Evolutionary conservation across 2,797 vertebrate species (phyloP).

Genomic region (Thaleichthys pacificus): DNA sequence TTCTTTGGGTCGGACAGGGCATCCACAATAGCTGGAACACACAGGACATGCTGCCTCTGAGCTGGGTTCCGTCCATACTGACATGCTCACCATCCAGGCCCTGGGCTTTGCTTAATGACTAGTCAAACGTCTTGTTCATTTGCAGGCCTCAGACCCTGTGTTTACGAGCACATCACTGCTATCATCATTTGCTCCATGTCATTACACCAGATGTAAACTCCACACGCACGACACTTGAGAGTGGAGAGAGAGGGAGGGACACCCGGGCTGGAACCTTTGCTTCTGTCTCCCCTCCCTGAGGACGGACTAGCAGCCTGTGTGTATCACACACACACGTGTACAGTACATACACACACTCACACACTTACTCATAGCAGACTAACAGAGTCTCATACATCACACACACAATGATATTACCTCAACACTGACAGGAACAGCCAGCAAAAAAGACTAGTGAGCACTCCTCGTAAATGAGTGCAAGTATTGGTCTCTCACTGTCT

Average conservation of each 20-base stretch:
- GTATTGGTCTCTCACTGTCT: no score
- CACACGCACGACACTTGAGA: slow-evolving; percentile 19
- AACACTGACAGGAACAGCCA: no score
- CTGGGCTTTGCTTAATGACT: slow-evolving; percentile 66
- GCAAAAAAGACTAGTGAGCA: background rate
- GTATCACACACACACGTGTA: no score
- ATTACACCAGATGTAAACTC: slow-evolving; percentile 51
- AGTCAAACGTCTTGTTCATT: slow-evolving; percentile 54
- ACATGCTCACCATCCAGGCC: slow-evolving; percentile 29
- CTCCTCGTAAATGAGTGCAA: no score
- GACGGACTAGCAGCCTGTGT: no score
- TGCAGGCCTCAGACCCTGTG: slow-evolving; percentile 45
- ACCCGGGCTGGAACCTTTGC: no score
- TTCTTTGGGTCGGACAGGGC: slow-evolving; percentile 99
- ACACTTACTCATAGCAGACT: background rate
- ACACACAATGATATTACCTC: no score
- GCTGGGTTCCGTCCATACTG: no score
- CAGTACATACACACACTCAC: no score
- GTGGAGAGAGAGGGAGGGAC: slow-evolving; percentile 22
- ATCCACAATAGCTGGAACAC: slow-evolving; percentile 61
- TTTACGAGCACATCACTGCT: slow-evolving; percentile 46
- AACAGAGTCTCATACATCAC: no score
- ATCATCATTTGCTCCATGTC: slow-evolving; percentile 59
- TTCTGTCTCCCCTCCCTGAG: no score
- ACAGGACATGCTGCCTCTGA: background rate